Conservation (phyloP, 2,797 vertebrate species). For the Rhadinocentrus ornatus region DNA sequence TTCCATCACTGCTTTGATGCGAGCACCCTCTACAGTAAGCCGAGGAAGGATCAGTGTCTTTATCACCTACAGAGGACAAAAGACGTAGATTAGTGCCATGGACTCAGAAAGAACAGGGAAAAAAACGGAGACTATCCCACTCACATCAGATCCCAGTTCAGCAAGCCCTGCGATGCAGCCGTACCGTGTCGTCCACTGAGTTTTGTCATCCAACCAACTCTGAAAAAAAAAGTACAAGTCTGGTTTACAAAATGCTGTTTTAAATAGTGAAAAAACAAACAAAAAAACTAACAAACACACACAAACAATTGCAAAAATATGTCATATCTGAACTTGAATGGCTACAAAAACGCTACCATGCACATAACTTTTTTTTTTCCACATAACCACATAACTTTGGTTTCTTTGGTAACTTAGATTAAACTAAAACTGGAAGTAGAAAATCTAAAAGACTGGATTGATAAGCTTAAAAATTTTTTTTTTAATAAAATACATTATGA, state of each 20-base stretch:
- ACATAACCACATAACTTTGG: neutral
- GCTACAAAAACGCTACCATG: neutral
- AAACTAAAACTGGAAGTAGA: neutral
- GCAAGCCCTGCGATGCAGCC: constrained; percentile 94
- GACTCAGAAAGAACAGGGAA: neutral
- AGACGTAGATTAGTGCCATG: constrained; percentile 3
- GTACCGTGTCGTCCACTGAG: constrained; percentile 94
- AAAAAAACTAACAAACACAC: too few species aligned
- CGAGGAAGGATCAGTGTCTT: constrained; percentile 93
- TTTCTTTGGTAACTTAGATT: neutral
- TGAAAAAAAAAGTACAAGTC: constrained; percentile 47
- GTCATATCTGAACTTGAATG: neutral
- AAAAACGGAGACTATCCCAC: constrained; percentile 45
- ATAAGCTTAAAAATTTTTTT: neutral
- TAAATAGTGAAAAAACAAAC: neutral
- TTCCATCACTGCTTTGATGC: constrained; percentile 89
- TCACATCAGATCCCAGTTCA: constrained; percentile 91
- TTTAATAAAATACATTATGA: neutral
- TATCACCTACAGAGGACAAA: constrained; percentile 84
- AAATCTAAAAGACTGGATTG: neutral
- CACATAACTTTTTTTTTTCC: too few species aligned
- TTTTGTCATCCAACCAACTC: constrained; percentile 94
- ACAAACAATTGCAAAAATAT: neutral
- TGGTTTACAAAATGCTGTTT: constrained; percentile 12
- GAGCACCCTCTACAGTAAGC: constrained; percentile 87